Evolutionary conservation across 2,113 vertebrate genomes (phyloP).

Genomic region (Ophiodon elongatus): DNA sequence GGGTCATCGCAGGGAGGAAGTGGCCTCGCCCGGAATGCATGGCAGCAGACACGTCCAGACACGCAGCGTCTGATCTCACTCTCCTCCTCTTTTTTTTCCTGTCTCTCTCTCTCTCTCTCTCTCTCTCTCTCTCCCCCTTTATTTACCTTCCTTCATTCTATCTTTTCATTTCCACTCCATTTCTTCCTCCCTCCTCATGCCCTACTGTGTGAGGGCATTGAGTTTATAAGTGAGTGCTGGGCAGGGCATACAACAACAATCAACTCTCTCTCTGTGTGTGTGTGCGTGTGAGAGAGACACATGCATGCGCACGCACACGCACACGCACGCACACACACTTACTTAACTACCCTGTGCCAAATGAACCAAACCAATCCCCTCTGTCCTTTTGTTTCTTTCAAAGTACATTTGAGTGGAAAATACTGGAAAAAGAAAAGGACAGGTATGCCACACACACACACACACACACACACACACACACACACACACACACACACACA

Average conservation of each 20-base stretch:
- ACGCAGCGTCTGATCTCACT: constrained; percentile 58
- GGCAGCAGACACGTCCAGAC: constrained; percentile 77
- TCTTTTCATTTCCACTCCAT: constrained; percentile 54
- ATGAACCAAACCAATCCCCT: constrained; percentile 56
- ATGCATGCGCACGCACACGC: constrained; percentile 24
- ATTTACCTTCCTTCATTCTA: constrained; percentile 54
- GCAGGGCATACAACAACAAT: constrained; percentile 73
- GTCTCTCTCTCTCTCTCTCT: constrained; percentile 48
- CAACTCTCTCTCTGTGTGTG: constrained; percentile 28
- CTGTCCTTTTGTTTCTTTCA: constrained; percentile 62
- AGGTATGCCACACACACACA: constrained; percentile 44
- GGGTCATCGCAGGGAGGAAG: constrained; percentile 77
- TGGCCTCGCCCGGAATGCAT: constrained; percentile 77
- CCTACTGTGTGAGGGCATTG: constrained; percentile 72
- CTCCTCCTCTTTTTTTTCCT: constrained; percentile 37
- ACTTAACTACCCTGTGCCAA: constrained; percentile 54
- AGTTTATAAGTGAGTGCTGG: constrained; percentile 71
- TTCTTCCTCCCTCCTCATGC: constrained; percentile 51
- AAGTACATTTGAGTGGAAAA: constrained; percentile 52
- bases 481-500: constrained; percentile 19
- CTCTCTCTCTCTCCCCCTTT: constrained; percentile 41
- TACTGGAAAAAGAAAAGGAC: constrained; percentile 43
- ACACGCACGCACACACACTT: constrained; percentile 38
- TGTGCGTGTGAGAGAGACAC: not conserved
- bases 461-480: constrained; percentile 15